Percentiles rank a stretch among this genome's conserved stretches.
Conservation (phyloP, 2,888 invertebrate species). For the Campaea margaritaria region DNA sequence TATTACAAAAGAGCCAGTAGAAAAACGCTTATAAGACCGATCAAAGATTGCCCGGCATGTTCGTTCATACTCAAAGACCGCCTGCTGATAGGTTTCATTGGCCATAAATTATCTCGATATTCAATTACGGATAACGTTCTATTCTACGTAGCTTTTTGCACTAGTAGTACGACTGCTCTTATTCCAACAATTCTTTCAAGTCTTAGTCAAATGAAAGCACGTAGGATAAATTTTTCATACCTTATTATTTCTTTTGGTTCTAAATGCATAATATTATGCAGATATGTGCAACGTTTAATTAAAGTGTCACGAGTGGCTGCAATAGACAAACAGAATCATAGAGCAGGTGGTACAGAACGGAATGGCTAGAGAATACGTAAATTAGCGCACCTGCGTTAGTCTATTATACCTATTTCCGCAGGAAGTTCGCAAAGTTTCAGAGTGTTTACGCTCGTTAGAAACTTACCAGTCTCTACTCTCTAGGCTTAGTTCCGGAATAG, state of each 20-base stretch:
- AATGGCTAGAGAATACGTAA: constrained; percentile 7
- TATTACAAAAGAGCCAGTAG: background rate
- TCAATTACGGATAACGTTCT: constrained; percentile 14
- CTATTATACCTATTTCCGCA: constrained; percentile 23
- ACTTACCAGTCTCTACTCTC: constrained; percentile 6
- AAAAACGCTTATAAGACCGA: background rate
- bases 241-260: constrained; percentile 17
- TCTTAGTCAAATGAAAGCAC: constrained; percentile 8
- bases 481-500: constrained; percentile 13
- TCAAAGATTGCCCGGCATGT: constrained; percentile 1
- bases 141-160: constrained; percentile 4
- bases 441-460: constrained; percentile 25
- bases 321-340: constrained; percentile 16
- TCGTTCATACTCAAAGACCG: constrained; percentile 3
- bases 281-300: constrained; percentile 20
- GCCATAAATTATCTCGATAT: constrained; percentile 11
- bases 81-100: constrained; percentile 9
- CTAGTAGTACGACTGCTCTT: background rate
- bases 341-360: background rate
- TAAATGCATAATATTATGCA: constrained; percentile 26
- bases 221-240: constrained; percentile 15
- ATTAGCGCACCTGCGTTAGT: constrained; percentile 9
- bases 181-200: constrained; percentile 2
- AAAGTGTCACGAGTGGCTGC: constrained; percentile 19
- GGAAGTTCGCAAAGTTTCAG: constrained; percentile 21